Base-by-base conservation (phyloP, 2,797 vertebrate species). In the Gadopsis marmoratus region DNA sequence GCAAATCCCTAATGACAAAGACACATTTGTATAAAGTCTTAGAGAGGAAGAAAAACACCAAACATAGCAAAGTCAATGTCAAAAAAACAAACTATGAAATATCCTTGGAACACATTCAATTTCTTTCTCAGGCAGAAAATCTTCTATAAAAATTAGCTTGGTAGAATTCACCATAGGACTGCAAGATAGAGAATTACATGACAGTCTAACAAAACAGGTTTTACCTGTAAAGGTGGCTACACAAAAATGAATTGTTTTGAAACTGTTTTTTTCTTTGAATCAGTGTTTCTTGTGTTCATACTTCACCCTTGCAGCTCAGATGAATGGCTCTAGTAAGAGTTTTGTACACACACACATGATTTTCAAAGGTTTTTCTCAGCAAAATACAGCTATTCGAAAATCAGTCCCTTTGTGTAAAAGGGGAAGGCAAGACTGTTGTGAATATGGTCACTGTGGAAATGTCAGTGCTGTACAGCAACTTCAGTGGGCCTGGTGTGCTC, bases 1-100 rank as follows among this genome's bases (percentile, higher is more conserved):
- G 93, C 88, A 83, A 96, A 96, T 86, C 95, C 96, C 97, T 98
- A 67, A 59, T 68, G 87, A 93, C 58, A 86, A 39, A 87, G 45
- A 85, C 45, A 79, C 4, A 74, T 10, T 63, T 0, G 9, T 10
- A 59, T 43, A n/a, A 58, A 74, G 45, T 23, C 37, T 55, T 0
- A 1, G n/a, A 64, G 45, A 51, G 29, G 31, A 29, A 53, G 39
- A 75, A 71, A 72, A 58, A 71, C 13, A 37, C 5, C 59, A 72
- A 60, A 82, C 55, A 54, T 13, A 33, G 19, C 53, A 53, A 59
- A 81, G 45, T 71, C 37, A 67, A 26, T 60, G 37, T 66, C 0
- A 53, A 51, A 71, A 55, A 41, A 41, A 41, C 10, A 9, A 74
- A 31, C 17, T 48, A 39, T 9, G n/a, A 19, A 69, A 83, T 69